Evolutionary conservation across 2,888 invertebrate species (phyloP).

Genomic region (Hirtodrosophila trivittata): DNA sequence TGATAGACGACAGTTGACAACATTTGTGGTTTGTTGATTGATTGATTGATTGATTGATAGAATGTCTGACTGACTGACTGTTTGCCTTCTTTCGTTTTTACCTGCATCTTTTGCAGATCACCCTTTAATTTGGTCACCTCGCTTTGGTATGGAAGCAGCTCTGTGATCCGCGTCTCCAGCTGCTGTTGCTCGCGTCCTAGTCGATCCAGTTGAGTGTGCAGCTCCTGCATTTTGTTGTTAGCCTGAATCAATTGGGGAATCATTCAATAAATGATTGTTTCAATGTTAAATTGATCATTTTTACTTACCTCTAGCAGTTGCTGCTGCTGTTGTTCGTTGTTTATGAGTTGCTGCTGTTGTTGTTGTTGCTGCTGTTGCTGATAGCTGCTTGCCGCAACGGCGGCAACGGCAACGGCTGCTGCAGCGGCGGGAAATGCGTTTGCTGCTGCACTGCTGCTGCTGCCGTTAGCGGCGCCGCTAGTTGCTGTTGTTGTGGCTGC

Average conservation of each 20-base stretch:
- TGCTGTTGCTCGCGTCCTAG: constrained; percentile 87
- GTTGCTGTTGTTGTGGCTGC: constrained; percentile 48
- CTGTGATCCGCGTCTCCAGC: constrained; percentile 86
- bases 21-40: constrained; percentile 35
- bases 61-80: background rate
- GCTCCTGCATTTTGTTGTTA: constrained; percentile 85
- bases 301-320: constrained; percentile 75
- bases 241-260: constrained; percentile 64
- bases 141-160: constrained; percentile 87
- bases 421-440: constrained; percentile 64
- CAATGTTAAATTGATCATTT: background rate
- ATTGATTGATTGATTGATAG: background rate
- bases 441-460: constrained; percentile 40
- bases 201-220: constrained; percentile 87
- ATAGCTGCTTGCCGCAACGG: constrained; percentile 77
- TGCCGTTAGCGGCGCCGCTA: constrained; percentile 13
- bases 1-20: constrained; percentile 37
- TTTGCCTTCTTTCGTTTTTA: constrained; percentile 71
- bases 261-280: background rate
- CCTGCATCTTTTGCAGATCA: constrained; percentile 89
- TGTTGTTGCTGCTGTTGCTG: constrained; percentile 74
- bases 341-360: constrained; percentile 64
- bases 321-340: constrained; percentile 78
- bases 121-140: constrained; percentile 88
- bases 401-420: constrained; percentile 73